Conservation (phyloP, 2,113 vertebrate genomes). For the Myiozetetes cayanensis region DNA sequence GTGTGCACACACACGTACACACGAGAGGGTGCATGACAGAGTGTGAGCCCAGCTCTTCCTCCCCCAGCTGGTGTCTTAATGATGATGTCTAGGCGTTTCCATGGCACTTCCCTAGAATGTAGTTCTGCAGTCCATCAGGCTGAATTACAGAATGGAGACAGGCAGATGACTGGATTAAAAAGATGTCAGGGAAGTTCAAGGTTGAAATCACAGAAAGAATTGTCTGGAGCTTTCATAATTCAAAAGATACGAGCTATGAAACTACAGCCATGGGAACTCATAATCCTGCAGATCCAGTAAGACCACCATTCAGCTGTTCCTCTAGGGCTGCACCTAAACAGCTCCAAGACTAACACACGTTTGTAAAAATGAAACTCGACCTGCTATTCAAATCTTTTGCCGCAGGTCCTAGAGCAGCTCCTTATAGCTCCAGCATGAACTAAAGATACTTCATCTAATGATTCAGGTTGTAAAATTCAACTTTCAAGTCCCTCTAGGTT, state of each 20-base stretch:
- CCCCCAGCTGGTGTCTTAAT: constrained; percentile 9
- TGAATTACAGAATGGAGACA: constrained; percentile 45
- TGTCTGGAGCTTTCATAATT: constrained; percentile 37
- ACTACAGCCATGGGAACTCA: constrained; percentile 19
- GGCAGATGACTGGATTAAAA: constrained; percentile 63
- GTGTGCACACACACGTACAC: fast-evolving
- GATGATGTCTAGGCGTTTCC: constrained; percentile 53
- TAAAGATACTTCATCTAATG: background rate
- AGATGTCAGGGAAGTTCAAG: constrained; percentile 56
- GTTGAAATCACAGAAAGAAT: constrained; percentile 58
- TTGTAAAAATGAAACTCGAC: background rate
- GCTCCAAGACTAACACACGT: background rate
- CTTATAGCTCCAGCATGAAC: background rate
- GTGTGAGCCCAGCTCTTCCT: background rate
- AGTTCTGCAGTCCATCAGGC: constrained; percentile 47
- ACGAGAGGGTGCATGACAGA: background rate
- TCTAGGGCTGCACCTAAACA: background rate
- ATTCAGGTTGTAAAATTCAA: background rate
- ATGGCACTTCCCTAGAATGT: constrained; percentile 56
- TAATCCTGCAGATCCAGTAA: background rate
- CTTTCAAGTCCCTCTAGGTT: background rate
- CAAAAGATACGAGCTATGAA: constrained; percentile 44
- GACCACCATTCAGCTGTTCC: constrained; percentile 1
- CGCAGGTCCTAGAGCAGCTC: background rate
- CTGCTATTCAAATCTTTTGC: background rate